Percentiles rank a stretch among this genome's conserved stretches.
Evolutionary conservation across 92 coral and sea anemone species (phyloP).

Genomic region (Desmophyllum pertusum): DNA sequence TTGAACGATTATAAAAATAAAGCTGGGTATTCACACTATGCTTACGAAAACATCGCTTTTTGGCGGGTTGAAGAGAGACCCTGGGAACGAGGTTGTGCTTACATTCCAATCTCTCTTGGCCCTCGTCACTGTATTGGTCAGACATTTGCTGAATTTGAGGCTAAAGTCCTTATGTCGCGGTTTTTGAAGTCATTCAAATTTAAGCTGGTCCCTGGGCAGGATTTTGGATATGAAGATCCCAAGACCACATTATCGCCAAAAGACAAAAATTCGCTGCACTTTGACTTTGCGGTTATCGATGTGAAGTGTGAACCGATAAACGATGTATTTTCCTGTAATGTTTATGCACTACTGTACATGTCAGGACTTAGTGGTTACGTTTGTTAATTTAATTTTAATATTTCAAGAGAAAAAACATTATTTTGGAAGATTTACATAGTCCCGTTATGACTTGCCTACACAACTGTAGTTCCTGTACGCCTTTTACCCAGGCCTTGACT

Average conservation of each 20-base stretch:
- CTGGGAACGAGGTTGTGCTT: too few species aligned
- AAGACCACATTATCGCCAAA: conserved; percentile 72
- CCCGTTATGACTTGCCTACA: too few species aligned
- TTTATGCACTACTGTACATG: too few species aligned
- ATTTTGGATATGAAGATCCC: conserved; percentile 70
- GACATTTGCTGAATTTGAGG: conserved; percentile 77
- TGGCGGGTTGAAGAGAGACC: too few species aligned
- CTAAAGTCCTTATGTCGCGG: conserved; percentile 76
- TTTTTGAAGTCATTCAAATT: conserved; percentile 74
- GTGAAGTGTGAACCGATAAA: background rate
- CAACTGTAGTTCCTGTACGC: too few species aligned
- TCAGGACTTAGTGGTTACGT: too few species aligned
- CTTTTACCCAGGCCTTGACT: too few species aligned
- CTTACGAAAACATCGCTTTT: too few species aligned
- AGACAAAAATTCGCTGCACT: conserved; percentile 76
- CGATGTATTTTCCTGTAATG: too few species aligned
- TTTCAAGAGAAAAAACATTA: too few species aligned
- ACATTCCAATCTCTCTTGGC: conserved; percentile 85
- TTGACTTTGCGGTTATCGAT: conserved; percentile 42
- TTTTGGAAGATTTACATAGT: too few species aligned
- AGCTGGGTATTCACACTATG: conserved; percentile 46
- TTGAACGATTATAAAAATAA: conserved; percentile 61
- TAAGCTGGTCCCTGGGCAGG: conserved; percentile 71
- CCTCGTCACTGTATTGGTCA: conserved; percentile 88
- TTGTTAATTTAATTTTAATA: too few species aligned